Conservation (phyloP, 2,797 vertebrate genomes). For the Trachurus trachurus region DNA sequence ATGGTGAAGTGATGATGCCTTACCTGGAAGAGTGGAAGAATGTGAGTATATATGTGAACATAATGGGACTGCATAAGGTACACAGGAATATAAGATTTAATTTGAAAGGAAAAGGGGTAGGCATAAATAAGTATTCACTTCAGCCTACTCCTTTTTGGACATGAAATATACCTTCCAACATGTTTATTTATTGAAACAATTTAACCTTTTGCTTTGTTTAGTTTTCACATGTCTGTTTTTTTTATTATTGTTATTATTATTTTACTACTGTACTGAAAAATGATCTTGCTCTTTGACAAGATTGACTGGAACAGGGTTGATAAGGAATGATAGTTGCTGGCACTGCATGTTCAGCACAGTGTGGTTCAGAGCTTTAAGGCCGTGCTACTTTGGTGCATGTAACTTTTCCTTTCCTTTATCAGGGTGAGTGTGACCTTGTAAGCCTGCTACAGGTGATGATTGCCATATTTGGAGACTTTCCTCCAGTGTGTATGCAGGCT, state of each 20-base stretch:
- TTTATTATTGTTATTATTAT: too few species aligned
- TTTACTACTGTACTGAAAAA: neutral
- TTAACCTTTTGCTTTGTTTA: too few species aligned
- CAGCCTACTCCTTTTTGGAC: too few species aligned
- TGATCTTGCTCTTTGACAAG: neutral
- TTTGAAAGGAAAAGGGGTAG: too few species aligned
- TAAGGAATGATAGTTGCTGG: neutral
- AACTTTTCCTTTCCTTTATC: conserved; percentile 10
- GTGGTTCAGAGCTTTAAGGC: neutral
- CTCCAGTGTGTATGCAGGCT: conserved; percentile 87
- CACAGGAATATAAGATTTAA: too few species aligned
- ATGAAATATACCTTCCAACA: too few species aligned
- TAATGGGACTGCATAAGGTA: too few species aligned
- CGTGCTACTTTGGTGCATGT: neutral
- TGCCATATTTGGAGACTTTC: conserved; percentile 90
- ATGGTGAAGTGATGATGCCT: conserved; percentile 75
- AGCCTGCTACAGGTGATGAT: conserved; percentile 93
- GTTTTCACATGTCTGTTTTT: too few species aligned
- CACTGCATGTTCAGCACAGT: neutral
- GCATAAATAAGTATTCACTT: too few species aligned
- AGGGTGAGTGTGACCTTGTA: conserved; percentile 91
- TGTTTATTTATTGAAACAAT: too few species aligned
- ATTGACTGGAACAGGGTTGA: neutral
- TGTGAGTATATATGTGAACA: conserved; percentile 53
- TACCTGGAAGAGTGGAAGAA: conserved; percentile 81